A percentile compares a stretch with the other conserved stretches of the same genome.
These are phyloP conservation scores for Hirudinaria manillensis DNA, from an alignment of 2,888 invertebrate species.

Conservation along the genomic window DNA sequence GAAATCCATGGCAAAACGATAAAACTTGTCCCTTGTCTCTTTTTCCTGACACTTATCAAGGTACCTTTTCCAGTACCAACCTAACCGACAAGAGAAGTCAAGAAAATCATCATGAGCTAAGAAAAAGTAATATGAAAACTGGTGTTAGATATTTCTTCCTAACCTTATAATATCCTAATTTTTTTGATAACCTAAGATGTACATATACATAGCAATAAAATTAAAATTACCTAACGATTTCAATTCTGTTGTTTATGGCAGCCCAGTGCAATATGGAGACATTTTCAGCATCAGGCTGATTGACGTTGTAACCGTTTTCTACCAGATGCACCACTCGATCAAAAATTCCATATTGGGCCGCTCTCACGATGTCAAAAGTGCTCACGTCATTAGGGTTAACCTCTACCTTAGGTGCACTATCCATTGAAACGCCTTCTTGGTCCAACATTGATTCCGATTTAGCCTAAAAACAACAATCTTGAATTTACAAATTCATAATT, in stretches of 20 bases:
- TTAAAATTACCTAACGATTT: conserved; percentile 68
- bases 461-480: not conserved
- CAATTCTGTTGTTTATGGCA: conserved; percentile 90
- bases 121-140: no score
- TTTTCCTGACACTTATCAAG: no score
- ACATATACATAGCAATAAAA: not conserved
- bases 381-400: conserved; percentile 43
- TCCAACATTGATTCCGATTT: not conserved
- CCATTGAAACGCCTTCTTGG: not conserved
- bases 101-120: no score
- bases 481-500: not conserved
- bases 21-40: no score
- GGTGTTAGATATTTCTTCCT: no score
- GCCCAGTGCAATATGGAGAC: conserved; percentile 99
- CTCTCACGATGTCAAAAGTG: conserved; percentile 50
- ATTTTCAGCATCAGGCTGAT: conserved; percentile 86
- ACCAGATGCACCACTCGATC: conserved; percentile 51
- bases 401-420: no score
- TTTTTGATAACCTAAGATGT: not conserved
- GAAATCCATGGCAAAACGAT: no score
- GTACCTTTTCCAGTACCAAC: no score
- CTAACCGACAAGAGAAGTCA: no score
- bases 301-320: conserved; percentile 70
- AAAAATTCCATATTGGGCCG: conserved; percentile 87
- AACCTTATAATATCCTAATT: not conserved